Evolutionary conservation across 2,797 vertebrate species (phyloP), one percentile per base, ranked within the genome.

Genomic region (Chloroceryle amazona): DNA sequence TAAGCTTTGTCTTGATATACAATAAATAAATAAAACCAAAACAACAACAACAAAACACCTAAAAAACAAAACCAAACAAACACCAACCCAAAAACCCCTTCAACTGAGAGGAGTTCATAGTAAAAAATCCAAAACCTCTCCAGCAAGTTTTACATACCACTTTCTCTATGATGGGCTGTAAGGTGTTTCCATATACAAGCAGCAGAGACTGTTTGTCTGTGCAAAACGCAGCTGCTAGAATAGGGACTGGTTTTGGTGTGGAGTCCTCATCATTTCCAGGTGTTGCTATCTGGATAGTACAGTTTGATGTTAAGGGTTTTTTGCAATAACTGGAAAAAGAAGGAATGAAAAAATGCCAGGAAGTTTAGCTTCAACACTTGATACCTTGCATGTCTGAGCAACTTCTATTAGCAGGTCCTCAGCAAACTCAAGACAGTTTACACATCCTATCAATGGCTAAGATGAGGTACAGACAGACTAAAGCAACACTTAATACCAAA

Each of bases 151-250:
- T 39, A 98, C 99, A 94, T 97, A 99, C 99, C 97, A 98, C 98
- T 98, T 96, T 98, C 98, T 99, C 99, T 86, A 99, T 98, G 86
- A 99, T 94, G 19, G 99, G 99, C 95, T 99, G 99, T 17, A 99
- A 98, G 96, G 98, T 98, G 97, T 80, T 99, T 62, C 99, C 99
- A 31, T 99, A 99, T 4, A 99, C 99, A 89, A 99, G 98, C 92
- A 98, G 84, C 89, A 99, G 90, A 35, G 98, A 98, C 75, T 96
- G 98, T 54, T 97, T 97, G 94, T 99, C 99, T 11, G 98, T 82
- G 52, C 98, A 97, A 62, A 99, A 98, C 1, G 98, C 98, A 31
- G 99, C 99, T 25, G 99, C 99, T 81, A 99, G 97, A 96, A 99
- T 97, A 54, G 99, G 99, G 71, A 99, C 98, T 1, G 99, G 99